Evolutionary conservation across 1,140 invertebrate species (phyloP), one percentile per base, ranked within the genome.

Genomic region (Bombus polaris): DNA sequence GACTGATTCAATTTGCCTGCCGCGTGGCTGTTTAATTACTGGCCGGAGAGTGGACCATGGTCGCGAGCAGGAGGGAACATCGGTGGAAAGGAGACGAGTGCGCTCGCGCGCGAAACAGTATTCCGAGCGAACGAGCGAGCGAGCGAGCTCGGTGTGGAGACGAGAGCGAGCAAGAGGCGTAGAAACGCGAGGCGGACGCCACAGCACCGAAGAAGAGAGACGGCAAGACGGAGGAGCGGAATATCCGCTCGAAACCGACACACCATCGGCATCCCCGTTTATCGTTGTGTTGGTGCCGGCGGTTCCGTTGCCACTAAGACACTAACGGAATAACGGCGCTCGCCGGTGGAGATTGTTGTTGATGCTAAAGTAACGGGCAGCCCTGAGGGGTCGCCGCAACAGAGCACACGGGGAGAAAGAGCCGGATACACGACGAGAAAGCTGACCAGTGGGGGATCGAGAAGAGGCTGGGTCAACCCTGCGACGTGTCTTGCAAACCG

Each of bases 21-120:
- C 92, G 94, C 94, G 94, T 95, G 93, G 94, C 94, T 95, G 95
- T 95, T 95, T 95, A 95, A 95, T 95, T 95, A 95, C 94, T 93
- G 94, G 91, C 90, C 32, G 93, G 88, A 94, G 94, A 94, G 94
- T 94, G 94, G 94, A 95, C 93, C 90, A 83, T 92, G 88, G 87
- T 82, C 88, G 82, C 76, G 87, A 85, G 85, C 70, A 83, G 80
- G 89, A 87, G 85, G 65, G 84, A 76, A 87, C 57, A 65, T 53
- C 70, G 80, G 80, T 53, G 57, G 57, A 15, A 87, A 79, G 68
- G 79, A 81, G 70, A 84, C 28, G 59, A 65, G 79, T 32, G 62
- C 28, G 44, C 35, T 35, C 74, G 82, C 44, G 62, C 47, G 70
- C 39, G 42, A 32, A 53, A 44, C 32, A 70, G 74, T 77, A 68